phyloP scores from a whole-genome alignment of 2,113 vertebrate species.

The Nannobrachium achirus region DNA sequence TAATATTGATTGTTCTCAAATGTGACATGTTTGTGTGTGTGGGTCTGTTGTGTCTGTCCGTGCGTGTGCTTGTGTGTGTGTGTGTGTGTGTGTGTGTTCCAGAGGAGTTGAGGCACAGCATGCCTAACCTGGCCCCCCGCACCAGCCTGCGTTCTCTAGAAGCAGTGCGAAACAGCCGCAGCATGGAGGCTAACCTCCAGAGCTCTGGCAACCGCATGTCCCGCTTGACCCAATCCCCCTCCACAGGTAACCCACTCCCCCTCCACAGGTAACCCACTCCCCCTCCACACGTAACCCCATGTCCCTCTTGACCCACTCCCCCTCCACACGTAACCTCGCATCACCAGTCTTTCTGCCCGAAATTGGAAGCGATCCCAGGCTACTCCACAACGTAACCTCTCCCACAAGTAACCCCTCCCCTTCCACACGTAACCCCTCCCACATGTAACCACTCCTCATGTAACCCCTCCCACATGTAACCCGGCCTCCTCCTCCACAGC shows the following conservation, averaged over 20 bases:
- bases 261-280: background rate
- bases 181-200: conserved; percentile 92
- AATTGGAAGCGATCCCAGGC: too few species aligned
- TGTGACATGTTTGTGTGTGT: conserved; percentile 8
- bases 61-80: conserved; percentile 29
- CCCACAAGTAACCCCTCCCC: too few species aligned
- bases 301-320: background rate
- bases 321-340: background rate
- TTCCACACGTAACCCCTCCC: background rate
- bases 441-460: background rate
- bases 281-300: background rate
- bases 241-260: conserved; percentile 79
- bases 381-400: too few species aligned
- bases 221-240: conserved; percentile 84
- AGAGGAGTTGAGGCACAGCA: conserved; percentile 92
- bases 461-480: conserved; percentile 7
- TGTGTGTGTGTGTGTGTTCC: conserved; percentile 69
- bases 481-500: conserved; percentile 3
- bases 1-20: too few species aligned
- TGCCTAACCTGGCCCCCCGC: conserved; percentile 90
- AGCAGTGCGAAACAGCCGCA: conserved; percentile 88
- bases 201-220: conserved; percentile 88
- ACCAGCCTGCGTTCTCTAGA: conserved; percentile 86
- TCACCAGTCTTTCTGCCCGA: too few species aligned
- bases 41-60: conserved; percentile 7